Evolutionary conservation across 2,797 vertebrate species (phyloP), one percentile per base, ranked within the genome.

Genomic region (Tapera naevia): DNA sequence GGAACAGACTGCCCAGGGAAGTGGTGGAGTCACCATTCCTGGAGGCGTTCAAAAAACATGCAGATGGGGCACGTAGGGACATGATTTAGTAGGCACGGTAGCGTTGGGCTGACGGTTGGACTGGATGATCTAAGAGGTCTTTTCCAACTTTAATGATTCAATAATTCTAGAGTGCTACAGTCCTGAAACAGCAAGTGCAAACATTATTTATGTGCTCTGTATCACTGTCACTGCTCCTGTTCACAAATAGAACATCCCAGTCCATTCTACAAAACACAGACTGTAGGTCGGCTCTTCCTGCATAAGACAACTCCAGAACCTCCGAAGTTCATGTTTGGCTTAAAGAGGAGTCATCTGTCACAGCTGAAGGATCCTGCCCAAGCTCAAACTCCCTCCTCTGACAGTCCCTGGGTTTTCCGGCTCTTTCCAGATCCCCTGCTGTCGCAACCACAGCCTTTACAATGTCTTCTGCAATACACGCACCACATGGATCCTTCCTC

Each of bases 211-310:
- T 3, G 3, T 10, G 32, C 12, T 62, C 11, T 8, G 10, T 8
- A 13, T 28, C 33, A n/a, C 3, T 15, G n/a, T 43, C 48, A 22
- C 10, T 16, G 13, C 8, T 85, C n/a, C 56, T 22, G 35, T 43
- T 56, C 35, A 13, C 9, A 58, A 3, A 0, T 51, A 61, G 35
- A 2, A 3, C 41, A 33, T 30, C 56, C 37, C 4, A 50, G 39
- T 16, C 28, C 81, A n/a, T 4, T 28, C 50, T 22, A 18, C 16
- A 24, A 7, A 2, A 43, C 0, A 0, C 5, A 24, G 53, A 21
- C 13, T 28, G 9, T 1, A 32, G 23, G 16, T 22, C 51, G 48
- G 8, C 11, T n/a, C 41, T 3, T 51, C 21, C 45, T 85, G 28
- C 56, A 33, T 8, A 32, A 35, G 33, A 27, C 17, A 51, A 53